A percentile compares a stretch with the other conserved stretches of the same genome.
Evolutionary conservation across 2,888 invertebrate species (phyloP).

Genomic region (Dastarcus helophoroides): DNA sequence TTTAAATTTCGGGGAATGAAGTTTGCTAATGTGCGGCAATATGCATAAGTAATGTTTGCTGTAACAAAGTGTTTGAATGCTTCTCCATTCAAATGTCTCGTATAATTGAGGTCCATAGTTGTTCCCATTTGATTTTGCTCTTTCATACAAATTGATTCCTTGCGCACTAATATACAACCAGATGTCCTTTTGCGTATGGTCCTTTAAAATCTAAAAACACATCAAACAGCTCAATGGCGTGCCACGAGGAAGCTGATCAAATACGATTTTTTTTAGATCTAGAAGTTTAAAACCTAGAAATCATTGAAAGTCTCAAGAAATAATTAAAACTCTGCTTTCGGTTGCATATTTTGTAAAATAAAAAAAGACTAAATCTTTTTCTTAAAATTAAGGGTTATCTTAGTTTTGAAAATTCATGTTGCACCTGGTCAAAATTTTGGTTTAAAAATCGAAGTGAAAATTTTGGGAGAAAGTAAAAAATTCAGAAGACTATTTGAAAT

Average conservation of each 20-base stretch:
- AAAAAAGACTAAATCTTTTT: too few relatives aligned
- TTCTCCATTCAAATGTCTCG: conserved; percentile 52
- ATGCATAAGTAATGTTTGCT: conserved; percentile 59
- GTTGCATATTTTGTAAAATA: too few relatives aligned
- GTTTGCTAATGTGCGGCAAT: conserved; percentile 40
- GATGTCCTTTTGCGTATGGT: conserved; percentile 43
- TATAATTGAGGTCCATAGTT: conserved; percentile 34
- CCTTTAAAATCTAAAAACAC: conserved; percentile 42
- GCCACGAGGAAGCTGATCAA: neutral
- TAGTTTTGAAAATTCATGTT: too few relatives aligned
- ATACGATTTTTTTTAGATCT: too few relatives aligned
- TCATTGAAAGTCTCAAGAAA: too few relatives aligned
- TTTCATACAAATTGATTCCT: conserved; percentile 51
- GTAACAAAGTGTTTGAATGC: conserved; percentile 65
- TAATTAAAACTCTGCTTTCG: too few relatives aligned
- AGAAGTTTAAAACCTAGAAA: too few relatives aligned
- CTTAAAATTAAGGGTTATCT: too few relatives aligned
- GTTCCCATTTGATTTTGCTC: conserved; percentile 33
- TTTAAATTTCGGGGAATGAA: conserved; percentile 42
- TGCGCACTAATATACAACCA: conserved; percentile 54
- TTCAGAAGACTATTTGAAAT: too few relatives aligned
- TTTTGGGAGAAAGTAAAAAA: too few relatives aligned
- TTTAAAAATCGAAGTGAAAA: too few relatives aligned
- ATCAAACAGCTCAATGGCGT: conserved; percentile 5
- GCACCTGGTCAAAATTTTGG: too few relatives aligned